Evolutionary conservation across 2,888 invertebrate species (phyloP), one percentile per base, ranked within the genome.

Genomic region (Sinelater perroti): DNA sequence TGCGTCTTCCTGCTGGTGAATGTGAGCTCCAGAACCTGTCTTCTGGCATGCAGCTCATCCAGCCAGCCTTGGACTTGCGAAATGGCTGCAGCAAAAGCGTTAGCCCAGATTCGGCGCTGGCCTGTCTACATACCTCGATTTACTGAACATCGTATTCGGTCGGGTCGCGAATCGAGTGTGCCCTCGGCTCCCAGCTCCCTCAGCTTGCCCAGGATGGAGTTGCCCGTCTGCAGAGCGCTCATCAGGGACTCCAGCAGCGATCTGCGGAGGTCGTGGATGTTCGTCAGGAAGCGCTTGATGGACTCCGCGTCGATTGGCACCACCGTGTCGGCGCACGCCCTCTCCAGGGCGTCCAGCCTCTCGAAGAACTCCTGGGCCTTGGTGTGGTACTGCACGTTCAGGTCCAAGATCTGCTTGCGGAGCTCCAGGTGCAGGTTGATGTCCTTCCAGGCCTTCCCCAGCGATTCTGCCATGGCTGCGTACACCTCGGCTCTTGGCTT

Each of bases 401-500:
- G 81, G 68, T 91, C 89, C 36, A 94, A 81, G 60, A 94, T 85
- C 67, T 86, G 83, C 71, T 89, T 89, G 45, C 94, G 82, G 61
- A 88, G 84, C 69, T 92, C 90, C 65, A 95, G 79, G 70, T 91
- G 87, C 62, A 83, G 82, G 74, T 93, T 88, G 53, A 95, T 87
- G 73, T 94, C 93, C 69, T 86, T 86, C 95, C 94, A 95, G 2
- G 88, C 88, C 57, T 84, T 80, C 52, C 86, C 86, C 40, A 89
- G 74, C 3, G 88, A 88, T 73, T 91, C 90, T 10, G 93, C 93
- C 94, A 95, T 95, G 24, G 93, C 93, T 54, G 89, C 87, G 76
- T 93, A 91, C 18, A 94, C 90, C 78, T 90, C 89, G 18, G 87
- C 86, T 66, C 85, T 81, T 26, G 90, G 89, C 72, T 87, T 85